Evolutionary conservation across 2,888 invertebrate genomes (phyloP).

Genomic region (Helicoverpa assulta): DNA sequence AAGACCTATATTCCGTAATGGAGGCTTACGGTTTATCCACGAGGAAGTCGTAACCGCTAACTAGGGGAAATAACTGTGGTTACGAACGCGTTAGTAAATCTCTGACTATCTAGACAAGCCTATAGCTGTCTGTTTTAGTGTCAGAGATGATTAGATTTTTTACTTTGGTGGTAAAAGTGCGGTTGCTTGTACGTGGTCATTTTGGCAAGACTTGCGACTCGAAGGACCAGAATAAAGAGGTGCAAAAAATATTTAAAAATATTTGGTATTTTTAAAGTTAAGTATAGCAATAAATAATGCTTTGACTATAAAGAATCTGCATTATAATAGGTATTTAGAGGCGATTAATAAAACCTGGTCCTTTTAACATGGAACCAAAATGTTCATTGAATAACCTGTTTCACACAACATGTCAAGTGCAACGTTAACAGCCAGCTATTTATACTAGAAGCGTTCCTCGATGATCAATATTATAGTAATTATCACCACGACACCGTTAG

Average conservation of each 20-base stretch:
- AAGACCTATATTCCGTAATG: conserved; percentile 45
- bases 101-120: conserved; percentile 1
- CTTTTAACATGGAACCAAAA: background rate
- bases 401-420: conserved; percentile 9
- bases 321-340: too few species aligned
- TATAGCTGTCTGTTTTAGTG: too few species aligned
- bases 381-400: background rate
- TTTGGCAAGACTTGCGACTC: background rate
- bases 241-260: too few species aligned
- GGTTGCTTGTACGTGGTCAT: background rate
- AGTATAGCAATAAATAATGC: too few species aligned
- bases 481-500: conserved; percentile 43
- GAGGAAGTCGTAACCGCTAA: conserved; percentile 50
- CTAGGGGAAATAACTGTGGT: conserved; percentile 44
- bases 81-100: conserved; percentile 39
- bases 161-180: background rate
- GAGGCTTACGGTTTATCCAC: conserved; percentile 41
- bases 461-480: conserved; percentile 53
- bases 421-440: too few species aligned
- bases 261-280: too few species aligned
- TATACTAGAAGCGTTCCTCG: conserved; percentile 22
- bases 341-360: too few species aligned
- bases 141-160: background rate
- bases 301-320: too few species aligned
- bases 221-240: too few species aligned